Percentiles rank a stretch among this genome's conserved stretches.
Conservation (phyloP, 2,113 vertebrate species). For the Orientallactaga bullata region DNA sequence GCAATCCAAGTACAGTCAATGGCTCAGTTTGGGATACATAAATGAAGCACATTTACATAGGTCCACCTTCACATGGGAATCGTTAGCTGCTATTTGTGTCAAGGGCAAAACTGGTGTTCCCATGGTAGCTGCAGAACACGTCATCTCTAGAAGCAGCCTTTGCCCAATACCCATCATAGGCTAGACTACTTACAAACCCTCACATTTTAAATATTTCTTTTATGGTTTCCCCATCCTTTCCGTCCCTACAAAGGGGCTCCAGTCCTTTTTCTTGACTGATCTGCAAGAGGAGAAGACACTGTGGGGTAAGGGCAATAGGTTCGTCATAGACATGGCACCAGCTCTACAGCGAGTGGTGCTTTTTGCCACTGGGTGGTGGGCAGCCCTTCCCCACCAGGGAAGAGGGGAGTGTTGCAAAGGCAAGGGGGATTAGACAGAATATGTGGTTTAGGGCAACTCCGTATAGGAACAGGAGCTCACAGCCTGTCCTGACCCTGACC, state of each 20-base stretch:
- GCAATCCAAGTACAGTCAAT: conserved; percentile 18
- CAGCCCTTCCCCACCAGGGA: no score
- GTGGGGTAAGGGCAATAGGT: neutral
- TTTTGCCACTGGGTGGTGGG: conserved; percentile 24
- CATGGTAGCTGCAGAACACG: neutral
- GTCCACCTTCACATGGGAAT: neutral
- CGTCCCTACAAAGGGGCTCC: conserved; percentile 52
- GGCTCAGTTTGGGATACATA: neutral
- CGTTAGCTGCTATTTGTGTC: neutral
- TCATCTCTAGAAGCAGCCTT: conserved; percentile 78
- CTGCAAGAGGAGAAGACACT: conserved; percentile 33
- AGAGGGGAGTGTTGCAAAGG: neutral
- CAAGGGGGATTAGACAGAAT: conserved; percentile 3
- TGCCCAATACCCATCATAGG: conserved; percentile 82
- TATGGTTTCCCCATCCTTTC: conserved; percentile 61
- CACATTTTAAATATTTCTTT: conserved; percentile 85
- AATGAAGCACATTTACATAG: neutral
- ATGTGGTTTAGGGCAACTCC: neutral
- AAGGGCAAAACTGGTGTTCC: neutral
- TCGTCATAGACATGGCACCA: conserved; percentile 61
- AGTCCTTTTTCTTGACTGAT: conserved; percentile 65
- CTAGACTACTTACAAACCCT: conserved; percentile 88
- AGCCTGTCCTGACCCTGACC: conserved; percentile 32
- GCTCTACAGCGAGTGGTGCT: neutral
- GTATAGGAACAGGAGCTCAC: conserved; percentile 17